phyloP scores from a whole-genome alignment of 2,113 vertebrate species.

The Tylochromis polylepis region DNA sequence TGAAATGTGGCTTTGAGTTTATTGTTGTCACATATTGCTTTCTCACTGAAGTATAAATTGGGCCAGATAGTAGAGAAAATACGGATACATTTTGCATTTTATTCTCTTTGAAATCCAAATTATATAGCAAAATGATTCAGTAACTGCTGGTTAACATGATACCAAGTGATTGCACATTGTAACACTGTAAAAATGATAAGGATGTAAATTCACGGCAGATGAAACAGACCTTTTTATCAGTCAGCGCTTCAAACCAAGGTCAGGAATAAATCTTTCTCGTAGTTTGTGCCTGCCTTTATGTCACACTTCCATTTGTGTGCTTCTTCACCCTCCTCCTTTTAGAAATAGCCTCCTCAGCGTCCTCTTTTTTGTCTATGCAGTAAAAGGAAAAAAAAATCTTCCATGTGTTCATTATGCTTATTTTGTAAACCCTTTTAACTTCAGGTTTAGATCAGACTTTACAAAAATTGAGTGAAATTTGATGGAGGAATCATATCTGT shows the following conservation, averaged over 20 bases:
- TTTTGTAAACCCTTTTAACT: not conserved
- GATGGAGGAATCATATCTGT: not conserved
- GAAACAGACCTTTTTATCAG: not conserved
- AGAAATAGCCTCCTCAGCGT: not conserved
- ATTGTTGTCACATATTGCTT: not conserved
- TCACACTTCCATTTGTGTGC: slow-evolving; percentile 22
- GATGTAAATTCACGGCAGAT: not conserved
- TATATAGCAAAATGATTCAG: not conserved
- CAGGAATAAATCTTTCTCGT: slow-evolving; percentile 21
- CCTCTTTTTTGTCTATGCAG: not conserved
- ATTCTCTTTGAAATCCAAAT: not conserved
- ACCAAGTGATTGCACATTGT: not conserved
- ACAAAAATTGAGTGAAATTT: not conserved
- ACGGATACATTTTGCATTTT: accelerated
- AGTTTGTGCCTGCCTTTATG: not conserved
- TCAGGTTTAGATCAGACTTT: not conserved
- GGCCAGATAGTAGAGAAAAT: not conserved
- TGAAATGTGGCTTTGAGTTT: not conserved
- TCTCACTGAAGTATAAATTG: not conserved
- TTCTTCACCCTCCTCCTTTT: not conserved
- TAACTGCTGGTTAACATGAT: not conserved
- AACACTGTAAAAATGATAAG: not conserved
- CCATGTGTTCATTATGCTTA: not conserved
- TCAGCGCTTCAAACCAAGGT: not conserved
- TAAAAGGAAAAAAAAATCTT: not conserved